phyloP scores from a whole-genome alignment of 2,888 invertebrate genomes.

The Caenorhabditis uteleia region DNA sequence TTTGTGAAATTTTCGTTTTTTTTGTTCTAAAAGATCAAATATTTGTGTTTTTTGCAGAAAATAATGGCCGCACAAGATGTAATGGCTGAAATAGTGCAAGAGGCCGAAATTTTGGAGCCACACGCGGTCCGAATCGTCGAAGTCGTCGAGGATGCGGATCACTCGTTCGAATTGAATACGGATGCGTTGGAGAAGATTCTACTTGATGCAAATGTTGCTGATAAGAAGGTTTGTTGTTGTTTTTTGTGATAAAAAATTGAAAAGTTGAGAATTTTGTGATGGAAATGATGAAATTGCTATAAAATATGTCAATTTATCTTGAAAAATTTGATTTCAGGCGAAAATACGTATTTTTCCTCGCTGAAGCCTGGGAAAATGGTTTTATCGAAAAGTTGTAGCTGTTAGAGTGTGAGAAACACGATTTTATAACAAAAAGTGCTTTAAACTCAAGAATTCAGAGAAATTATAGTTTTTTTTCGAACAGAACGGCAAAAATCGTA shows the following conservation, averaged over 20 bases:
- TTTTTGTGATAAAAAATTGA: conserved; percentile 55
- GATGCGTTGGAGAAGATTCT: conserved; percentile 72
- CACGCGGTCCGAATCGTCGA: conserved; percentile 49
- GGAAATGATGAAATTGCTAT: no score
- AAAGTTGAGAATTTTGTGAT: conserved; percentile 58
- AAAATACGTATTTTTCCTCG: no score
- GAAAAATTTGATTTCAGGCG: no score
- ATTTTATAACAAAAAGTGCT: no score
- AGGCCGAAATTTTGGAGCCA: conserved; percentile 4
- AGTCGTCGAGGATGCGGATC: conserved; percentile 47
- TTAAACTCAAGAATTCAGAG: no score
- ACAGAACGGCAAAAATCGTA: no score
- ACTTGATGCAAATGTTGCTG: conserved; percentile 58
- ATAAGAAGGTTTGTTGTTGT: conserved; percentile 57
- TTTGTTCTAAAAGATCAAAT: background rate
- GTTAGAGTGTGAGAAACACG: no score
- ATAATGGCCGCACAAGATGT: background rate
- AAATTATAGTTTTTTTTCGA: no score
- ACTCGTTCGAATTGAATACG: conserved; percentile 47
- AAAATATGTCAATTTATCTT: no score
- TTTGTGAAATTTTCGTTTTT: background rate
- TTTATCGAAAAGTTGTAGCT: no score
- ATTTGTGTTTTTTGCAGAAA: background rate
- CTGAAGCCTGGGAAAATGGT: no score
- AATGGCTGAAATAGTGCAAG: background rate